phyloP scores from a whole-genome alignment of 2,797 vertebrate species.

The Merluccius polli region DNA sequence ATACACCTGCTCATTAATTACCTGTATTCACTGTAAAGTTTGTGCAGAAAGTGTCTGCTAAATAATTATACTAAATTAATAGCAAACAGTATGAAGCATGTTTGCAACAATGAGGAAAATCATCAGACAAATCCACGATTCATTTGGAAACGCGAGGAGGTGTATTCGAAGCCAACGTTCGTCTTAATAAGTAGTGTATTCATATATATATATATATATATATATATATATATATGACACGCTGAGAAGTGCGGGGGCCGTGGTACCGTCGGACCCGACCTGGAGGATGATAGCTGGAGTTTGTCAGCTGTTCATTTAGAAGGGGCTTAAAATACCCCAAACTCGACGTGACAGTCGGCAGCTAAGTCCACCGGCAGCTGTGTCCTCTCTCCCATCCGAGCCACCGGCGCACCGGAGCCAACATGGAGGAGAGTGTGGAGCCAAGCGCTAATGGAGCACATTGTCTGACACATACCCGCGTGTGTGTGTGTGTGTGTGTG shows the following conservation, averaged over 20 bases:
- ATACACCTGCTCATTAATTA: too few species aligned
- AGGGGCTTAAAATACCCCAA: constrained; percentile 37
- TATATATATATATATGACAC: background rate
- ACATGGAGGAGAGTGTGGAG: constrained; percentile 29
- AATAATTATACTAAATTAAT: background rate
- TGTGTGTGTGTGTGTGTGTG: constrained; percentile 2
- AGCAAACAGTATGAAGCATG: background rate
- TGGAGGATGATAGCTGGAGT: constrained; percentile 31
- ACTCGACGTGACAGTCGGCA: constrained; percentile 51
- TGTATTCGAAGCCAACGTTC: background rate
- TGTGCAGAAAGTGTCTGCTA: background rate
- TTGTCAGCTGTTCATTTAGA: constrained; percentile 44
- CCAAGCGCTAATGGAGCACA: constrained; percentile 42
- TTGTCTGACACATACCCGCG: constrained; percentile 45
- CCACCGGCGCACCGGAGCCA: constrained; percentile 46
- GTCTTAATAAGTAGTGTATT: background rate
- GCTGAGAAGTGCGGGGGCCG: background rate
- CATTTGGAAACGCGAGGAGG: background rate
- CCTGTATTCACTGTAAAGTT: too few species aligned
- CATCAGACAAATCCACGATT: background rate
- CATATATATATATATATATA: background rate
- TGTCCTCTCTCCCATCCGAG: constrained; percentile 48
- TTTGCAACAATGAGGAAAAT: background rate
- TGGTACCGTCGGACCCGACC: background rate
- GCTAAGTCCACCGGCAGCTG: constrained; percentile 49